Percentiles rank a stretch among this genome's conserved stretches.
Evolutionary conservation across 53 echinoderm and acorn worm species (phyloP).

Genomic region (Luidia sarsii): DNA sequence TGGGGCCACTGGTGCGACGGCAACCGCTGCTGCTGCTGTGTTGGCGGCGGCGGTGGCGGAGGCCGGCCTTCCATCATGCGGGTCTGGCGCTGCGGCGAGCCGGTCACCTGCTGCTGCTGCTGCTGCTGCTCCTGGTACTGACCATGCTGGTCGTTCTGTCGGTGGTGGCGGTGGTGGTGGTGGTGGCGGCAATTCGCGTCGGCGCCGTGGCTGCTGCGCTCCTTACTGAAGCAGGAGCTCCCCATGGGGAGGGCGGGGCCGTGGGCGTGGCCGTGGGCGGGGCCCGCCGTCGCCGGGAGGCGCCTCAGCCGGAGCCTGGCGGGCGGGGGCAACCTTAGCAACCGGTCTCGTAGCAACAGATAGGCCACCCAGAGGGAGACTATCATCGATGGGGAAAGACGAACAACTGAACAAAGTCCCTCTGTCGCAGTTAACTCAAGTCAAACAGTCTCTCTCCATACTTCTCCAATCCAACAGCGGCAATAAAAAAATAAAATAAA

Average conservation of each 20-base stretch:
- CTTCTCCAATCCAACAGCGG: too few relatives aligned
- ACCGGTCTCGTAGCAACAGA: constrained; percentile 38
- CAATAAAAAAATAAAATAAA: too few relatives aligned
- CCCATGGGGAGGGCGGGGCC: constrained; percentile 65
- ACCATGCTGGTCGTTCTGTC: background rate
- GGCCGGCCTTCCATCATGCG: constrained; percentile 24
- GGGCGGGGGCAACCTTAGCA: too few relatives aligned
- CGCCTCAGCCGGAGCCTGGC: too few relatives aligned
- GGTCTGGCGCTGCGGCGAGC: background rate
- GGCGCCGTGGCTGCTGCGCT: constrained; percentile 50
- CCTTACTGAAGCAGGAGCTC: constrained; percentile 91
- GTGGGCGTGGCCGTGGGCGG: background rate
- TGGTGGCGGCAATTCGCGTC: constrained; percentile 32
- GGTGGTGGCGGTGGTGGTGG: background rate
- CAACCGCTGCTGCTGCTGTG: too few relatives aligned
- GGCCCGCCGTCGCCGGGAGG: too few relatives aligned
- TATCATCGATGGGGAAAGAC: too few relatives aligned
- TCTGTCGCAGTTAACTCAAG: too few relatives aligned
- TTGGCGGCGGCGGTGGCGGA: too few relatives aligned
- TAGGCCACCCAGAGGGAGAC: constrained; percentile 28
- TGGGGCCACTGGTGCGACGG: too few relatives aligned
- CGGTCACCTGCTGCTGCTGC: constrained; percentile 20
- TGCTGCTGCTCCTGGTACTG: background rate
- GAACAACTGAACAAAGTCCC: too few relatives aligned
- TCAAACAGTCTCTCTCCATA: too few relatives aligned